Percentiles rank a stretch among this genome's conserved stretches.
These are phyloP conservation scores for Aspiorhynchus laticeps DNA, from an alignment of 2,113 vertebrate genomes.

Conservation along the genomic window DNA sequence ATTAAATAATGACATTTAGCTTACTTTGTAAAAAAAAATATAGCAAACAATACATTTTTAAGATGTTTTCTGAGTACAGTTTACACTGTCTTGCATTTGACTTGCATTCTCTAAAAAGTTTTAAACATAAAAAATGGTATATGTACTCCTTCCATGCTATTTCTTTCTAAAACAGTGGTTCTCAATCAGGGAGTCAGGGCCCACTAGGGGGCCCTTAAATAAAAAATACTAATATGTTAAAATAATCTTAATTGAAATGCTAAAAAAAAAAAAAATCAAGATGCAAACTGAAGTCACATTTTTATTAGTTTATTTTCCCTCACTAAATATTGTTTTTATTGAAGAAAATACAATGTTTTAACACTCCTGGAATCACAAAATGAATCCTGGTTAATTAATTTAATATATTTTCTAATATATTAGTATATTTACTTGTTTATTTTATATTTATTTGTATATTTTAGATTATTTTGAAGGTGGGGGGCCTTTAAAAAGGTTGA, in stretches of 20 bases:
- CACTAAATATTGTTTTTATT: background rate
- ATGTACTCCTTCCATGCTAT: background rate
- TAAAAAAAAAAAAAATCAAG: background rate
- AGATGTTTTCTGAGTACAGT: background rate
- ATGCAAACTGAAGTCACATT: background rate
- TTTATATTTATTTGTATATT: too few relatives aligned
- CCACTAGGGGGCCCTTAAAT: background rate
- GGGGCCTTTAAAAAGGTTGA: background rate
- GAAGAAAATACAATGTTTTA: background rate
- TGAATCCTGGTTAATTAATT: background rate
- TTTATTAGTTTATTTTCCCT: background rate
- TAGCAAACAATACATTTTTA: background rate
- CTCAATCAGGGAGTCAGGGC: background rate
- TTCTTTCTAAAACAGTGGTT: background rate
- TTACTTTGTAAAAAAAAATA: background rate
- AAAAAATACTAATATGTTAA: background rate
- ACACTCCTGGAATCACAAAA: background rate
- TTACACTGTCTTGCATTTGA: background rate
- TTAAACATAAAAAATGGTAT: background rate
- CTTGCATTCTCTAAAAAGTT: background rate
- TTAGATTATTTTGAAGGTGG: background rate
- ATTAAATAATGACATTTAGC: background rate
- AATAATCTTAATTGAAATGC: background rate
- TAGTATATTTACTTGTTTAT: background rate
- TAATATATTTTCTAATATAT: background rate